phyloP scores from a whole-genome alignment of 2,888 invertebrate species.

The Auanema sp. region DNA sequence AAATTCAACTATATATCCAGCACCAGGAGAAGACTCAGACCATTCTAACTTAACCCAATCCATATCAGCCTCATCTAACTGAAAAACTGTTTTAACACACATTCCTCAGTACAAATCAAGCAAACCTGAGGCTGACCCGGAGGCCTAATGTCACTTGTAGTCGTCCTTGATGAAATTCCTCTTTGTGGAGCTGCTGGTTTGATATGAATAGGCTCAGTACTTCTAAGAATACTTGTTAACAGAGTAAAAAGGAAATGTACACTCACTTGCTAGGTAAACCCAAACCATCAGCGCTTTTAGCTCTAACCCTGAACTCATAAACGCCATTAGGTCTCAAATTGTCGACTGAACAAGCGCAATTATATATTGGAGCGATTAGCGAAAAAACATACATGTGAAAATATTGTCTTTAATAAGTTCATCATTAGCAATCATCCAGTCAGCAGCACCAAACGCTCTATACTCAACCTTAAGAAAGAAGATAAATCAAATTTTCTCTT shows the following conservation, averaged over 20 bases:
- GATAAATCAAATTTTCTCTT: neutral
- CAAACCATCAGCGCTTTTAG: conserved; percentile 55
- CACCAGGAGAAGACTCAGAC: conserved; percentile 42
- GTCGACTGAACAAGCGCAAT: conserved; percentile 39
- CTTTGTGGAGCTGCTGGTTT: conserved; percentile 34
- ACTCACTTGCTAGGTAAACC: conserved; percentile 33
- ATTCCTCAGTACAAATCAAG: too few relatives aligned
- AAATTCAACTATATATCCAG: conserved; percentile 59
- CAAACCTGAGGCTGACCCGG: conserved; percentile 45
- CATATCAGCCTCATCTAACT: conserved; percentile 57
- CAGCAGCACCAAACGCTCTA: conserved; percentile 44
- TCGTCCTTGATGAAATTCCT: conserved; percentile 20
- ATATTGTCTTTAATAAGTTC: conserved; percentile 31
- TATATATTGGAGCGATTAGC: neutral
- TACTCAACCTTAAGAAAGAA: conserved; percentile 27
- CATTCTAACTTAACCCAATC: conserved; percentile 61
- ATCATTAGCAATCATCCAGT: conserved; percentile 61
- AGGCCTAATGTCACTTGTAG: conserved; percentile 23
- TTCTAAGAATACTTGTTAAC: neutral
- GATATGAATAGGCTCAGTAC: conserved; percentile 24
- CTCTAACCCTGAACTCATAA: conserved; percentile 63
- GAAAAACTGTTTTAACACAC: too few relatives aligned
- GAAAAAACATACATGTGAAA: conserved; percentile 33
- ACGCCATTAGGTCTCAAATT: conserved; percentile 63
- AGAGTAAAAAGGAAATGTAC: neutral